Percentiles rank a stretch among this genome's conserved stretches.
Evolutionary conservation across 2,888 invertebrate genomes (phyloP).

Genomic region (Vanessa cardui): DNA sequence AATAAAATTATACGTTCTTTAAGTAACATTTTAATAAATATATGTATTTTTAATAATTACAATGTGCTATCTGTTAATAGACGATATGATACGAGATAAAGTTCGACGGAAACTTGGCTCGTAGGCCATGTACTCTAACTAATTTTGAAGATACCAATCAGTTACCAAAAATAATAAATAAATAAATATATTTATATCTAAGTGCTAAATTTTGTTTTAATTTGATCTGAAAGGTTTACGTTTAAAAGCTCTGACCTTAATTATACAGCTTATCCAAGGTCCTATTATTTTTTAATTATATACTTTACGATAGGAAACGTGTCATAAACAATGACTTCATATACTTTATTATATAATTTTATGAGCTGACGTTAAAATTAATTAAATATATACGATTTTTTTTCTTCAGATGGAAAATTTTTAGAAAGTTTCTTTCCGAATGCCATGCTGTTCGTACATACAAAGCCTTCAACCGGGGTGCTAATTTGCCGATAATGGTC

Average conservation of each 20-base stretch:
- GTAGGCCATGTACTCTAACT: neutral
- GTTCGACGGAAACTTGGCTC: neutral
- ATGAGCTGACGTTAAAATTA: neutral
- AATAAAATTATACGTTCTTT: no score
- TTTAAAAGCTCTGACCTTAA: slow-evolving; percentile 19
- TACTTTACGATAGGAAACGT: slow-evolving; percentile 11
- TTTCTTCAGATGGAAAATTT: no score
- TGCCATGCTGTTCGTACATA: no score
- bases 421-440: no score
- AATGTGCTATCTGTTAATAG: no score
- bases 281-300: slow-evolving; percentile 24
- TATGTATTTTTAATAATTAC: no score
- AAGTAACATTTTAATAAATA: no score
- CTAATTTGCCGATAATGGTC: no score
- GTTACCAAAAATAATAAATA: neutral
- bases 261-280: slow-evolving; percentile 24
- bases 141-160: neutral
- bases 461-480: no score
- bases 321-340: slow-evolving; percentile 13
- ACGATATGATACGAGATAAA: neutral
- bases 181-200: neutral
- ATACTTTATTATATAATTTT: slow-evolving; percentile 8
- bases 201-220: slow-evolving; percentile 11
- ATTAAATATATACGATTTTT: neutral
- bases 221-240: slow-evolving; percentile 14